phyloP scores from a whole-genome alignment of 2,888 invertebrate species.

The Melikaiella ostensackeni region DNA sequence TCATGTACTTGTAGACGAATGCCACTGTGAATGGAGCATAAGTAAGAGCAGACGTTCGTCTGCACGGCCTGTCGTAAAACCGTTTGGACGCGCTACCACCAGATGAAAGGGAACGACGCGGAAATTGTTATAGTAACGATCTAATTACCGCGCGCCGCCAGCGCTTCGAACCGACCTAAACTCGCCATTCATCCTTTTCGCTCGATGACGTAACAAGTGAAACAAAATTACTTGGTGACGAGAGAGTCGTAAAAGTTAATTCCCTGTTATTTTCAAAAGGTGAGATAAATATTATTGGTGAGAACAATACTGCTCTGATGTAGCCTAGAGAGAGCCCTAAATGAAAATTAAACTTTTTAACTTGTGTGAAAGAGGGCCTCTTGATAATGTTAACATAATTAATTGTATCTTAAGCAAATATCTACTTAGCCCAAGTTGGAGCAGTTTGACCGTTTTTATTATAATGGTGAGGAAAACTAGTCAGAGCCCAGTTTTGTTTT shows the following conservation, averaged over 20 bases:
- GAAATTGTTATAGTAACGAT: slow-evolving; percentile 69
- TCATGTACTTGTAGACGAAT: not conserved
- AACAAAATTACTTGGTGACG: slow-evolving; percentile 37
- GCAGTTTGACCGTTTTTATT: no score
- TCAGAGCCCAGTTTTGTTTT: no score
- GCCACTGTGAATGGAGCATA: not conserved
- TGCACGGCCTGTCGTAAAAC: slow-evolving; percentile 21
- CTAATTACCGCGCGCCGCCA: slow-evolving; percentile 60
- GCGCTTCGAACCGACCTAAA: slow-evolving; percentile 45
- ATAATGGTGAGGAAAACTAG: no score
- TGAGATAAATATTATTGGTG: not conserved
- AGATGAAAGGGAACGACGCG: slow-evolving; percentile 67
- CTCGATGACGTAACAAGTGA: slow-evolving; percentile 34
- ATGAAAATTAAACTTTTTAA: no score
- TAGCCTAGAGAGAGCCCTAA: not conserved
- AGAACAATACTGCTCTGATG: not conserved
- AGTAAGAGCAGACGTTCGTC: not conserved
- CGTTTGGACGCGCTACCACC: slow-evolving; percentile 42
- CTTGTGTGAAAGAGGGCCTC: no score
- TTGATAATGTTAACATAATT: no score
- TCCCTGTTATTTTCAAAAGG: slow-evolving; percentile 30
- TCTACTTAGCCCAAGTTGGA: no score
- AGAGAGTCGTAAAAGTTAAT: slow-evolving; percentile 29
- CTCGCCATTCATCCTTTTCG: slow-evolving; percentile 38
- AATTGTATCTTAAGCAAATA: no score